Evolutionary conservation across 2,113 vertebrate genomes (phyloP), one percentile per base, ranked within the genome.

Genomic region (Mola mola): DNA sequence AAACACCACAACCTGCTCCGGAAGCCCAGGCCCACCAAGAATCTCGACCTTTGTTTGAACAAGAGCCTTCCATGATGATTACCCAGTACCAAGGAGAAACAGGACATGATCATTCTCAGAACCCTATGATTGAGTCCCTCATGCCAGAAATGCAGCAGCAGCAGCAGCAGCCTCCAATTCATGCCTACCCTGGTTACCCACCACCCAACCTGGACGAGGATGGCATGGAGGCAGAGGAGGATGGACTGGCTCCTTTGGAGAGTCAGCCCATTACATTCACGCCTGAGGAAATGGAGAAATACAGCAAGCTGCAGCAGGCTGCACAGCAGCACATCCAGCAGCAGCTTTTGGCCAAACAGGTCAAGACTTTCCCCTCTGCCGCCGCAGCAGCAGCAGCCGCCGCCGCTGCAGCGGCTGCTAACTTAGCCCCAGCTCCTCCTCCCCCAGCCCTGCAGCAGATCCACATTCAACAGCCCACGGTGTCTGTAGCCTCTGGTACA

Each of bases 321-420:
- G 97, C 97, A 0, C 97, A 99, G 81, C 97, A 99, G 52, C 97
- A 99, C 88, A 99, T 99, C 67, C 97, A 99, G 87, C 97, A 99
- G 86, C 97, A 99, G 84, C 95, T 99, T 11, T 78, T 98, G 61
- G 96, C 97, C 28, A 99, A 98, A 86, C 97, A 99, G 79, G 97
- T 98, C 8, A 99, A 99, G 83, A 91, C 88, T 0, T 98, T 98
- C 26, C 97, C 97, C 0, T 87, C 94, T 1, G 95, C 95, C 0
- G 94, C 93, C 0, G 86, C 96, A 0, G 91, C 95, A 1, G 94
- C 94, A 0, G 94, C 90, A 0, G 85, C 90, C 0, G 85, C 90
- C 0, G 86, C 87, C 0, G 89, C 95, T 0, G 92, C 94, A 0
- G 87, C 94, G 0, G 88, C 88, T 0, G 91, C 89, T 31, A 91